These are phyloP conservation scores for Prochilodus magdalenae DNA, from an alignment of 2,113 vertebrate species.

Conservation along the genomic window DNA sequence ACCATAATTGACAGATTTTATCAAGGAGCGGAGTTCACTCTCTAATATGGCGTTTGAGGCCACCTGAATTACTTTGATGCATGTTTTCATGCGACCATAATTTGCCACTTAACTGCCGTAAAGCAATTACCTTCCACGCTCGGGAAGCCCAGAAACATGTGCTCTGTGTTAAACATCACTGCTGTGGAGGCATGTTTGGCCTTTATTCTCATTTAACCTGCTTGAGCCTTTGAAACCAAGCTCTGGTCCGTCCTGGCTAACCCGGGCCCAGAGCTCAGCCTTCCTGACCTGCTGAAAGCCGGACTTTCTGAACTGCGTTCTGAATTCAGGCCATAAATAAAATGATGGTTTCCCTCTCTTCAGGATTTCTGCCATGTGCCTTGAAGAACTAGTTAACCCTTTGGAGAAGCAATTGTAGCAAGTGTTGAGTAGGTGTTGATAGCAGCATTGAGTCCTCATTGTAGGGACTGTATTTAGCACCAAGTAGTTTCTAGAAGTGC, in stretches of 20 bases:
- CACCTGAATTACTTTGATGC: slow-evolving; percentile 29
- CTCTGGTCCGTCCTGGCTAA: slow-evolving; percentile 10
- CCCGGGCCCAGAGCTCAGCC: not conserved
- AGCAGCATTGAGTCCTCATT: slow-evolving; percentile 17
- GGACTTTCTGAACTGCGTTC: not conserved
- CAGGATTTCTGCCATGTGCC: slow-evolving; percentile 1
- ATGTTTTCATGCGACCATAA: slow-evolving; percentile 26
- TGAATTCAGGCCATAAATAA: slow-evolving; percentile 24
- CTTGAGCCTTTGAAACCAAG: slow-evolving; percentile 33
- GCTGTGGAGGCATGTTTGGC: slow-evolving; percentile 37
- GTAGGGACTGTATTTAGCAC: not conserved
- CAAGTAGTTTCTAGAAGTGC: not conserved
- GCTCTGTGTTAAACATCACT: slow-evolving; percentile 41
- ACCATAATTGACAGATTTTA: slow-evolving; percentile 27
- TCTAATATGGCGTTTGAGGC: slow-evolving; percentile 17
- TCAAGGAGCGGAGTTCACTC: slow-evolving; percentile 1
- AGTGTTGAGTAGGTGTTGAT: slow-evolving; percentile 31
- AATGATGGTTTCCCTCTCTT: slow-evolving; percentile 15
- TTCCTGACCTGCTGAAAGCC: not conserved
- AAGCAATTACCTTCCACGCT: slow-evolving; percentile 37
- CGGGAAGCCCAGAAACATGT: slow-evolving; percentile 33
- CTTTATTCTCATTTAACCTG: slow-evolving; percentile 39
- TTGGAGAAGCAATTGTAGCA: slow-evolving; percentile 14
- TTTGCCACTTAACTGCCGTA: slow-evolving; percentile 26
- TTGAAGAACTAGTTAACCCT: not conserved